Percentiles rank a stretch among this genome's conserved stretches.
Conservation (phyloP, 1,140 invertebrate genomes). For the Euura lappo region DNA sequence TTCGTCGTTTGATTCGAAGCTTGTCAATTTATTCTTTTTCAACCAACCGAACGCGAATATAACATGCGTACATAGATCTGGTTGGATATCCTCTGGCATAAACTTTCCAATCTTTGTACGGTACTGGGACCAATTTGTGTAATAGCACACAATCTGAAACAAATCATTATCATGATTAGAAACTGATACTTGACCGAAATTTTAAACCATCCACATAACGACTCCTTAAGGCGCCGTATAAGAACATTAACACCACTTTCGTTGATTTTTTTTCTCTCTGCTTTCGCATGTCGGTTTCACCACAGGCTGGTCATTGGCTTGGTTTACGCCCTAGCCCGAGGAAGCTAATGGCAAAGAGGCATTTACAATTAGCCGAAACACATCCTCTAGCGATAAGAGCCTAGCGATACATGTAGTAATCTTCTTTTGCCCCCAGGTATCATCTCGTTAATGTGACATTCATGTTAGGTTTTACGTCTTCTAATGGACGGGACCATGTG, state of each 20-base stretch:
- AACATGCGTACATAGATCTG: slow-evolving; percentile 93
- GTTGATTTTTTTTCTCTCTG: not conserved
- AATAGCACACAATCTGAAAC: slow-evolving; percentile 88
- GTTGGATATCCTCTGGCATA: slow-evolving; percentile 92
- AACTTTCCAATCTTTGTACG: slow-evolving; percentile 92
- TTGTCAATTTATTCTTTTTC: slow-evolving; percentile 91
- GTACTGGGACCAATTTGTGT: slow-evolving; percentile 98
- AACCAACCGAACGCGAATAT: slow-evolving; percentile 97
- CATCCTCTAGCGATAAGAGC: too few species aligned
- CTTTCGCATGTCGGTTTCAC: slow-evolving; percentile 15
- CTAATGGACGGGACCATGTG: slow-evolving; percentile 67
- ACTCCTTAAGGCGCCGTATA: not conserved
- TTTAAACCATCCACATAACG: not conserved
- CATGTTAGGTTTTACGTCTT: not conserved
- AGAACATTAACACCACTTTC: not conserved
- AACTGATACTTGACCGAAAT: not conserved
- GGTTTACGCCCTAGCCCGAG: too few species aligned
- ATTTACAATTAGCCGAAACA: too few species aligned
- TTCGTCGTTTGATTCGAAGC: slow-evolving; percentile 92
- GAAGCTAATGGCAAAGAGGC: too few species aligned
- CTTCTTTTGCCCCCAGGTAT: too few species aligned
- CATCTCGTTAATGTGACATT: too few species aligned
- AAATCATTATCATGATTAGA: slow-evolving; percentile 16
- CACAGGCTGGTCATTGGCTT: slow-evolving; percentile 17
- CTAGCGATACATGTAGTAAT: too few species aligned